phyloP scores from a whole-genome alignment of 1,140 invertebrate species.

The Drusus annulatus region DNA sequence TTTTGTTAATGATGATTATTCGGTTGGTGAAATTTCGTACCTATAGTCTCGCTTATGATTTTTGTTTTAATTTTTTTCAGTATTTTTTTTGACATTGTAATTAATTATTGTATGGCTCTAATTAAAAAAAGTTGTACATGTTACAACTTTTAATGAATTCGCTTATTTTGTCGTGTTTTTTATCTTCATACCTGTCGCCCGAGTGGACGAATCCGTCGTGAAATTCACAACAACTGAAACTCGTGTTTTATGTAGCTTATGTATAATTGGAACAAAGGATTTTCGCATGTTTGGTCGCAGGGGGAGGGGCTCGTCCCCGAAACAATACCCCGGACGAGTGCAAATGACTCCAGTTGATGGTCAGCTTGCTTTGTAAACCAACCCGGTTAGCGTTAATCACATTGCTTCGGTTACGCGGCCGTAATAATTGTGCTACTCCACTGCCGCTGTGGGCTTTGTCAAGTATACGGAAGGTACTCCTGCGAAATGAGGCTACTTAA shows the following conservation, averaged over 20 bases:
- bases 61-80: no score
- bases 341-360: conserved; percentile 15
- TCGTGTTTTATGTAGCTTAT: conserved; percentile 1
- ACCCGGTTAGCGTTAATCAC: conserved; percentile 34
- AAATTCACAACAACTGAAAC: conserved; percentile 4
- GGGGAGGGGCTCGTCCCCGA: not conserved
- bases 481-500: no score
- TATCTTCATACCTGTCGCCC: conserved; percentile 12
- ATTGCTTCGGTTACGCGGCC: conserved; percentile 16
- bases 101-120: not conserved
- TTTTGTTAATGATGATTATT: no score
- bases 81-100: no score
- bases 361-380: conserved; percentile 21
- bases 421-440: conserved; percentile 23
- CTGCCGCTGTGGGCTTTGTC: conserved; percentile 10
- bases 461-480: no score
- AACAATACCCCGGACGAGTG: conserved; percentile 31
- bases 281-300: not conserved
- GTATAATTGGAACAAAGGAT: conserved; percentile 18
- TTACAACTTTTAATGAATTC: conserved; percentile 20
- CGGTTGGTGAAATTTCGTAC: no score
- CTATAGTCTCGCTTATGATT: no score
- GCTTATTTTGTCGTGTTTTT: not conserved
- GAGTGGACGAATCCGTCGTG: not conserved
- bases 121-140: not conserved